Base-by-base conservation (phyloP, 37 sponge, comb jelly and placozoan genomes). In the Mnemiopsis leidyi region DNA sequence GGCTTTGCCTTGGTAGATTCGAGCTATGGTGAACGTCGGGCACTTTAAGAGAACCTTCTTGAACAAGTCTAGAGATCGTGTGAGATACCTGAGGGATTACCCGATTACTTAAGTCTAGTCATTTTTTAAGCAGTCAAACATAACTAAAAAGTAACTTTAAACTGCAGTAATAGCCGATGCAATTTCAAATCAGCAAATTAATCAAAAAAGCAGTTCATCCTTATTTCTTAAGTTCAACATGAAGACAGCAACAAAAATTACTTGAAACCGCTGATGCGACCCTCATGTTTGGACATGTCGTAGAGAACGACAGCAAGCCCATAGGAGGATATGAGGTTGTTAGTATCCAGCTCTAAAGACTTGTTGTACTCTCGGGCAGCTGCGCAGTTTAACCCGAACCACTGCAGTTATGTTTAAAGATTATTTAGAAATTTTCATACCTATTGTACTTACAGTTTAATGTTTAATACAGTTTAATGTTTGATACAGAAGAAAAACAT, bases 11-110 rank as follows among this genome's bases (percentile, higher is more conserved):
- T 85, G 61, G 90, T 85, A 85, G 13, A 85, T 85, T 61, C 35
- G 33, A 18, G 90, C 90, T 28, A 85, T 23, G 9, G 90, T 85
- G 61, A 85, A 40, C 29, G 38, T 61, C 5, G 39, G 48, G 25
- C 40, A 85, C 35, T 33, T 23, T 3, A 25, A 36, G 3, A 85
- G 48, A 13, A 85, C 38, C 30, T 40, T 85, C 29, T 85, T 85
- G 48, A 85, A 85, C 24, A 85, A 37, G 25, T 85, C 90, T 29
- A 85, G 40, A 13, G 90, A 85, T 21, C 36, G 40, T 0, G 23
- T 85, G 38, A 85, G 61, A 33, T 85, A 85, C 30, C 90, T 85
- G 90, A n/a, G n/a, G n/a, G n/a, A n/a, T n/a, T n/a, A n/a, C n/a
- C n/a, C n/a, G n/a, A n/a, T n/a, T n/a, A n/a, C n/a, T n/a, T n/a